A percentile compares a stretch with the other conserved stretches of the same genome.
phyloP scores from a whole-genome alignment of 2,888 invertebrate species.

The Abrostola tripartita region DNA sequence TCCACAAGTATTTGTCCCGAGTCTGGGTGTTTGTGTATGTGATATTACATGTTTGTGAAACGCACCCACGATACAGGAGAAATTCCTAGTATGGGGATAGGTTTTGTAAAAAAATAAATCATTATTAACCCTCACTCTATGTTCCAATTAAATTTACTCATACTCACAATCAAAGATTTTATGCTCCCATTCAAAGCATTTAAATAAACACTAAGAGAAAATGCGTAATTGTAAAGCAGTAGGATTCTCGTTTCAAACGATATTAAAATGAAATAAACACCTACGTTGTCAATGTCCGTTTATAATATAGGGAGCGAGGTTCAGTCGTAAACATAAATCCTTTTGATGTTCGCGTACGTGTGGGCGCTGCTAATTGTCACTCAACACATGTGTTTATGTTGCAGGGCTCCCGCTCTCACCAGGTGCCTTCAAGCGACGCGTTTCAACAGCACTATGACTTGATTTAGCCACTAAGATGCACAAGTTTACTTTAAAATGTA shows the following conservation, averaged over 20 bases:
- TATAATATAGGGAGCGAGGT: constrained; percentile 48
- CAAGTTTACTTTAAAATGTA: constrained; percentile 66
- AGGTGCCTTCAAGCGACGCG: constrained; percentile 81
- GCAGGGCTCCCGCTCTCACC: constrained; percentile 84
- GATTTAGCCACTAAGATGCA: constrained; percentile 69
- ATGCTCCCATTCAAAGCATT: constrained; percentile 32
- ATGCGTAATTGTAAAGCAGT: constrained; percentile 20
- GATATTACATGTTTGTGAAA: no score
- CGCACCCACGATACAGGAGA: no score
- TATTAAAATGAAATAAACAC: constrained; percentile 57
- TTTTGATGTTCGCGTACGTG: constrained; percentile 62
- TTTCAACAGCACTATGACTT: constrained; percentile 81
- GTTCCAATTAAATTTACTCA: constrained; percentile 39
- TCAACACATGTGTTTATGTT: constrained; percentile 65
- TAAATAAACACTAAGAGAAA: constrained; percentile 42
- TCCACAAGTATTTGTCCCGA: no score
- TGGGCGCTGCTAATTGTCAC: constrained; percentile 42
- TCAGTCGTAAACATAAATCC: constrained; percentile 60
- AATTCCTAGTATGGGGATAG: no score
- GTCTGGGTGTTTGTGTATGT: no score
- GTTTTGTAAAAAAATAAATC: no score
- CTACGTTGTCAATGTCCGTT: constrained; percentile 56
- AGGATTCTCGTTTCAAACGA: constrained; percentile 44
- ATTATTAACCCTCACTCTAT: constrained; percentile 35
- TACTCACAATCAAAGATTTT: constrained; percentile 30